Base-by-base conservation (phyloP, 1,140 invertebrate genomes). In the Liolophura sinensis region DNA sequence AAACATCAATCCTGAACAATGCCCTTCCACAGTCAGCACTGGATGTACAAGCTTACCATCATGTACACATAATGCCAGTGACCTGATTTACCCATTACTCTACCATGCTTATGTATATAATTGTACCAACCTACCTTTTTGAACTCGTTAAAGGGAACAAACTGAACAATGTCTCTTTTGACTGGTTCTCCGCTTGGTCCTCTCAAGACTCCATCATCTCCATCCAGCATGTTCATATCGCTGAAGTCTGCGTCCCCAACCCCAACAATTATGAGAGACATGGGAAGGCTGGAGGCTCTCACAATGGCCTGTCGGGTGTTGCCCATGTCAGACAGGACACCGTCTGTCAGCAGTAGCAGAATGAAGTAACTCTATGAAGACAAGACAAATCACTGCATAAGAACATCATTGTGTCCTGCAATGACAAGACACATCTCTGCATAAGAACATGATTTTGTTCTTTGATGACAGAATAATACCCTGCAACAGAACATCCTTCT, bases 341-440 rank as follows among this genome's bases (percentile, higher is more conserved):
- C 90, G 82, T 91, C 90, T 5, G 90, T 91, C 7, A 91, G 82
- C 60, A 91, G 88, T 0, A 91, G 81, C 4, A 91, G 78, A 48
- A 91, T 86, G 77, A 86, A 89, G 74, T 91, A 91, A 54, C 88
- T 84, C 64, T 87, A 82, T 47, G 88, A 87, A 1, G 46, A 20
- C 20, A 25, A 40, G 27, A 60, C 9, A 27, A 5, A n/a, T 3
- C 20, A 22, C 48, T 1, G 27, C 31, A 55, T 49, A 18, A 25
- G n/a, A 24, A 63, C 27, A 61, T 14, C 14, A 62, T 20, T 16
- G 55, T 24, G 1, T 64, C 5, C 11, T 61, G 25, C 11, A 15
- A 12, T 46, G 22, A n/a, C 4, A n/a, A 60, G 46, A 22, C 27
- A 22, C 16, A 18, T 5, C 22, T 4, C 27, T 3, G 18, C 22